Base-by-base conservation (phyloP, 2,113 vertebrate genomes). In the Hypomesus transpacificus region DNA sequence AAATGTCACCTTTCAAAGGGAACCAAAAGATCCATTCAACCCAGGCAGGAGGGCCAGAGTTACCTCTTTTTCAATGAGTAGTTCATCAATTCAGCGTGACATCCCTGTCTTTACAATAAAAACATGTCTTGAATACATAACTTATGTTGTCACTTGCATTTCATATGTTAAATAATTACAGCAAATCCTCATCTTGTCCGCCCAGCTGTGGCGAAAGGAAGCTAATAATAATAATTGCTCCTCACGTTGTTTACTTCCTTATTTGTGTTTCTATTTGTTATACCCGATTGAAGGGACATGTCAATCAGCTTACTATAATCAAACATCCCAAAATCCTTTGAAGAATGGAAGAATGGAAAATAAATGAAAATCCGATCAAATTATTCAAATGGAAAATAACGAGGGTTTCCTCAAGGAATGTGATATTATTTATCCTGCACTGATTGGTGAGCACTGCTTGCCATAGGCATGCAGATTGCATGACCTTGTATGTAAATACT, bases 21-120 rank as follows among this genome's bases (percentile, higher is more conserved):
- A 81, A 79, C 71, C 77, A 81, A 87, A 73, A 53, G 75, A 76
- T 64, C 53, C 14, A 75, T 73, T 79, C 79, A 82, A 75, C 78
- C 73, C 70, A 66, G 82, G 26, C 61, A 63, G 26, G n/a, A 28
- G 17, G 28, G 28, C 8, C 28, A 61, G 26, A 26, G n/a, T 60
- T n/a, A 8, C 22, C 14, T 16, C 22, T n/a, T 31, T n/a, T 34
- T 63, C 28, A 3, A 13, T 4, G 16, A 63, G 31, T 18, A 63
- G 60, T 63, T 63, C 59, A 26, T 61, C 59, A 63, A 63, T 34
- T 31, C 28, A 31, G 28, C 11, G n/a, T 14, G 8, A 63, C 26
- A 18, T 28, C 28, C 9, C 26, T 63, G 57, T 59, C 14, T 31
- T 34, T 18, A 63, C 28, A 39, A 34, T 8, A 26, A 56, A 56